These are phyloP conservation scores for Ectropis crepuscularia DNA, from an alignment of 2,888 invertebrate species.

Conservation along the genomic window DNA sequence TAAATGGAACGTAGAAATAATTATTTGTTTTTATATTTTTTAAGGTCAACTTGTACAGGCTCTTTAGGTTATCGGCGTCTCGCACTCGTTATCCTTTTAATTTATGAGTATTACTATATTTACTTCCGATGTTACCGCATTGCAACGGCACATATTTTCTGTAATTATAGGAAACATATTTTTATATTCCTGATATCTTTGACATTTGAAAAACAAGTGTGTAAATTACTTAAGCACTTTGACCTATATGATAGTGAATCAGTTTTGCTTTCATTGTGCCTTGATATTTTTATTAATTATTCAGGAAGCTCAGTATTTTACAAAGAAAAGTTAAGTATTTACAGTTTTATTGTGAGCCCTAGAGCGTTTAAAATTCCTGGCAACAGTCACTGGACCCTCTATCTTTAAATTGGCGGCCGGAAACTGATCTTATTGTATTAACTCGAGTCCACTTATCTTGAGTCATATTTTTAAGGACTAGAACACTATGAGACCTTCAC, in stretches of 20 bases:
- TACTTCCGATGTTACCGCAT: slow-evolving; percentile 20
- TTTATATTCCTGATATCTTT: slow-evolving; percentile 18
- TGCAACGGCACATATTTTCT: slow-evolving; percentile 16
- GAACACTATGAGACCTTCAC: slow-evolving; percentile 48
- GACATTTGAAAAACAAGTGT: slow-evolving; percentile 21
- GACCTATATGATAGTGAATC: slow-evolving; percentile 22
- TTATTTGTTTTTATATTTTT: slow-evolving; percentile 29
- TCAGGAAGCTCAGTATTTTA: slow-evolving; percentile 19
- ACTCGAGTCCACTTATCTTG: slow-evolving; percentile 52
- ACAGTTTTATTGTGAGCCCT: neutral
- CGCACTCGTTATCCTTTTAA: slow-evolving; percentile 51
- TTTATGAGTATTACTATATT: slow-evolving; percentile 18
- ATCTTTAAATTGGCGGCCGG: slow-evolving; percentile 58
- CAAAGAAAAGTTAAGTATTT: neutral
- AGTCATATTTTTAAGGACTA: slow-evolving; percentile 52
- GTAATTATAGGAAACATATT: slow-evolving; percentile 25
- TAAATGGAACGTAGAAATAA: slow-evolving; percentile 7
- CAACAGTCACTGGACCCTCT: slow-evolving; percentile 47
- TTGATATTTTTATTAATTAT: slow-evolving; percentile 30
- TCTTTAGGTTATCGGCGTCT: slow-evolving; percentile 47
- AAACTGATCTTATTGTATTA: slow-evolving; percentile 60
- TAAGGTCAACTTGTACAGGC: slow-evolving; percentile 45
- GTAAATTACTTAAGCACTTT: slow-evolving; percentile 23
- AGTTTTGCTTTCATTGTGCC: slow-evolving; percentile 16
- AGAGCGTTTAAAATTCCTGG: slow-evolving; percentile 10